Percentiles rank a stretch among this genome's conserved stretches.
phyloP scores from a whole-genome alignment of 2,113 vertebrate genomes.

The Mystacornis crossleyi region DNA sequence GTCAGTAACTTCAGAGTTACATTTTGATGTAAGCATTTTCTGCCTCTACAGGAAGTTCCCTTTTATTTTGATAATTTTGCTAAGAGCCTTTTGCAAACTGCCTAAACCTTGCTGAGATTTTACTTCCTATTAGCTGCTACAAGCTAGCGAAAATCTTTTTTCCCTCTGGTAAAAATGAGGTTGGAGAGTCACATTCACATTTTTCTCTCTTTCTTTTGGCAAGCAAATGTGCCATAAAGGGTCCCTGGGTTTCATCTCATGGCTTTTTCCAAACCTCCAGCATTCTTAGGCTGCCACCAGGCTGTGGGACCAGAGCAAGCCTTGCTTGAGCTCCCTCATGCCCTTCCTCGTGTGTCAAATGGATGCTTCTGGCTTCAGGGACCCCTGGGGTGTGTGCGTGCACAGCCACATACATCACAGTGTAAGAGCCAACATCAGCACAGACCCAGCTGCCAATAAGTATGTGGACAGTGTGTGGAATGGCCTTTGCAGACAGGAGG shows the following conservation, averaged over 20 bases:
- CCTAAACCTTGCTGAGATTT: background rate
- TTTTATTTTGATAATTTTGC: background rate
- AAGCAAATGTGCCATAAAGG: fast-evolving
- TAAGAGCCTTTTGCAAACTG: background rate
- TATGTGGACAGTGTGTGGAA: background rate
- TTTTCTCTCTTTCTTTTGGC: background rate
- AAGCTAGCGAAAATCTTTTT: background rate
- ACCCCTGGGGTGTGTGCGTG: fast-evolving
- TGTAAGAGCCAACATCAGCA: background rate
- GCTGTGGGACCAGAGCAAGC: fast-evolving
- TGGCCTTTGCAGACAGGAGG: background rate
- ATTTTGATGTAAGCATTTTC: background rate
- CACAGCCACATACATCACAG: background rate
- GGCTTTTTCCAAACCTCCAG: background rate
- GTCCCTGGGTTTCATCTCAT: fast-evolving
- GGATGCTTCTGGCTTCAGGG: background rate
- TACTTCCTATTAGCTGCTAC: background rate
- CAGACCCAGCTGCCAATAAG: background rate
- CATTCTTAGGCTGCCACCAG: background rate
- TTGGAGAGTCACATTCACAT: background rate
- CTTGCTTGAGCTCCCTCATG: fast-evolving
- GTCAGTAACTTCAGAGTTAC: background rate
- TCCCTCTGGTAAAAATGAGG: background rate
- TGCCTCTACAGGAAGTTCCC: background rate
- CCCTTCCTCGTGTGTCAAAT: fast-evolving